Conservation (phyloP, 2,797 vertebrate genomes). For the Aphelocoma californica region DNA sequence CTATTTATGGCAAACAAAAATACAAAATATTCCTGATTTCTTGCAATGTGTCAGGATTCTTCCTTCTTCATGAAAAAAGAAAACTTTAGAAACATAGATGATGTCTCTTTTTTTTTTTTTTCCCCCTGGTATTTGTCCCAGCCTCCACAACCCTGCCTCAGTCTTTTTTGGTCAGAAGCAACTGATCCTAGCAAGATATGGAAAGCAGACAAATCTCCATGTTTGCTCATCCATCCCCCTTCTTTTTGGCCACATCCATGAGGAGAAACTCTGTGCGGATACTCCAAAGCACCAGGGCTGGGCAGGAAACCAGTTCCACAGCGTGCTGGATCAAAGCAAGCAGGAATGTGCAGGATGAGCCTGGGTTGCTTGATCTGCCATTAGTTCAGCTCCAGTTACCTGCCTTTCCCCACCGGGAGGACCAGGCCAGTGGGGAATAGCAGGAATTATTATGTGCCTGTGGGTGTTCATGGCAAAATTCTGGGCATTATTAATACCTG, state of each 20-base stretch:
- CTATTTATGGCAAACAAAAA: slow-evolving; percentile 8
- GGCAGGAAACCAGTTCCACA: background rate
- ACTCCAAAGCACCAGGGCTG: background rate
- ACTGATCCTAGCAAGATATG: background rate
- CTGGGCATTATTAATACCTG: background rate
- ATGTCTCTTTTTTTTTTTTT: background rate
- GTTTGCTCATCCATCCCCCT: background rate
- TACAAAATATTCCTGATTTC: background rate
- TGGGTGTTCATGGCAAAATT: background rate
- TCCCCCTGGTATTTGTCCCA: background rate
- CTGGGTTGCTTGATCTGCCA: background rate
- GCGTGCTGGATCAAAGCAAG: background rate
- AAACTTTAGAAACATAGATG: background rate
- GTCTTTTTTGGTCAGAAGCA: background rate
- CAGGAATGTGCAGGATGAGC: background rate
- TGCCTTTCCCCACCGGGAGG: background rate
- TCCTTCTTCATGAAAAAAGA: background rate
- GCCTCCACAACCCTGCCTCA: background rate
- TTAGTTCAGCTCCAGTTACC: background rate
- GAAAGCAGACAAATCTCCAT: accelerated
- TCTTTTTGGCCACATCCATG: background rate
- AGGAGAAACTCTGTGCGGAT: background rate
- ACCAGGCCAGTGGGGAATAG: background rate
- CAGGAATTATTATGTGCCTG: background rate
- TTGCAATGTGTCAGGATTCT: background rate